A percentile compares a stretch with the other conserved stretches of the same genome.
Evolutionary conservation across 1,140 invertebrate species (phyloP).

Genomic region (Trinorchestia longiramus): DNA sequence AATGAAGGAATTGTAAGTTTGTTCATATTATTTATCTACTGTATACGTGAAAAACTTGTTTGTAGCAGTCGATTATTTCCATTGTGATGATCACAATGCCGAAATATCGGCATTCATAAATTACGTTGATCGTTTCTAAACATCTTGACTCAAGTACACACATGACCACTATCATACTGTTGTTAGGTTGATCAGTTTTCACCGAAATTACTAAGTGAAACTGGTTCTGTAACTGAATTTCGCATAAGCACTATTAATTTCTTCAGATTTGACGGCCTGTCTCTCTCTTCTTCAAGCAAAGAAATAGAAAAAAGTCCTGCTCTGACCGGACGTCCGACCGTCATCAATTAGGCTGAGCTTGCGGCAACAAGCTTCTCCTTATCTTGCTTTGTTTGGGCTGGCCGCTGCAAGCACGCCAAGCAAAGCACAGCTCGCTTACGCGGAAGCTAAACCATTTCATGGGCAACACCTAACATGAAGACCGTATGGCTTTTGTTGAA

Average conservation of each 20-base stretch:
- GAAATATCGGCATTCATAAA: not conserved
- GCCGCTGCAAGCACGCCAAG: not conserved
- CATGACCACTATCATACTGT: no score
- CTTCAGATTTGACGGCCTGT: no score
- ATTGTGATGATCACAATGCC: not conserved
- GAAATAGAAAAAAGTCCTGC: not conserved
- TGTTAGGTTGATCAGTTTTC: not conserved
- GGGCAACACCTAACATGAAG: not conserved
- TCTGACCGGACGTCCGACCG: constrained; percentile 12
- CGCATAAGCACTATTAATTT: no score
- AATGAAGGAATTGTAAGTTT: no score
- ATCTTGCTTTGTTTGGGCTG: constrained; percentile 36
- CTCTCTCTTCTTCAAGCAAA: not conserved
- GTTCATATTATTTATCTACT: not conserved
- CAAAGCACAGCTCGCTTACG: not conserved
- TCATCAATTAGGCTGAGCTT: not conserved
- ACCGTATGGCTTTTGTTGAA: not conserved
- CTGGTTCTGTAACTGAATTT: not conserved
- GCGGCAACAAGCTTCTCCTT: constrained; percentile 29
- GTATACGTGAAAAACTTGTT: not conserved
- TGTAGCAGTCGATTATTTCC: not conserved
- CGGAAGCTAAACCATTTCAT: constrained; percentile 21
- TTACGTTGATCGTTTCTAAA: not conserved
- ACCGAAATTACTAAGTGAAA: not conserved
- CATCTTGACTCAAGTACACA: not conserved